Evolutionary conservation across 1,140 invertebrate species (phyloP), one percentile per base, ranked within the genome.

Genomic region (Idris sp.): DNA sequence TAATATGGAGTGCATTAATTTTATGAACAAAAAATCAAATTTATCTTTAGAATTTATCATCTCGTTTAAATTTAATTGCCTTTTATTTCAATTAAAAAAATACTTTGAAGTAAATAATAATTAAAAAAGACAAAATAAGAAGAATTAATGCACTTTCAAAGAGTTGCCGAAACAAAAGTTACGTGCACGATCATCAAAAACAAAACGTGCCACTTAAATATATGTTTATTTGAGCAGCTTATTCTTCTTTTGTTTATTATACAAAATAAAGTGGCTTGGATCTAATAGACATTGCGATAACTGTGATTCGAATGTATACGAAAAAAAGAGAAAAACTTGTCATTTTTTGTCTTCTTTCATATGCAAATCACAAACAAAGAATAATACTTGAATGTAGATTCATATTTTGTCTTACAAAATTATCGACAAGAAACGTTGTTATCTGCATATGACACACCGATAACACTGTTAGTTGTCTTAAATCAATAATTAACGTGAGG

Each of bases 1-100:
- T 44, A 38, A 25, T 35, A 59, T 53, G 7, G n/a, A 61, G 56
- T 59, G 46, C 40, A 62, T 54, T 51, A 54, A 51, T n/a, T 61
- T 68, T 31, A 14, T 43, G 36, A 22, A 35, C 18, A 30, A n/a
- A n/a, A n/a, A n/a, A n/a, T n/a, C 2, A n/a, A 9, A 0, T 40
- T 28, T 8, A 4, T 28, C 16, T 26, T 33, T 33, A 9, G 11
- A 53, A n/a, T n/a, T n/a, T n/a, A n/a, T n/a, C n/a, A n/a, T n/a
- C n/a, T n/a, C n/a, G n/a, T n/a, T n/a, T n/a, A n/a, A n/a, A n/a
- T n/a, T n/a, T n/a, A n/a, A n/a, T n/a, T n/a, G n/a, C n/a, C n/a
- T n/a, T n/a, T n/a, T n/a, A n/a, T n/a, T n/a, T n/a, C n/a, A n/a
- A n/a, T n/a, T n/a, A n/a, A n/a, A n/a, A n/a, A n/a, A n/a, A n/a